These are phyloP conservation scores for Drosophila cardini DNA, from an alignment of 1,140 invertebrate genomes.

Conservation along the genomic window DNA sequence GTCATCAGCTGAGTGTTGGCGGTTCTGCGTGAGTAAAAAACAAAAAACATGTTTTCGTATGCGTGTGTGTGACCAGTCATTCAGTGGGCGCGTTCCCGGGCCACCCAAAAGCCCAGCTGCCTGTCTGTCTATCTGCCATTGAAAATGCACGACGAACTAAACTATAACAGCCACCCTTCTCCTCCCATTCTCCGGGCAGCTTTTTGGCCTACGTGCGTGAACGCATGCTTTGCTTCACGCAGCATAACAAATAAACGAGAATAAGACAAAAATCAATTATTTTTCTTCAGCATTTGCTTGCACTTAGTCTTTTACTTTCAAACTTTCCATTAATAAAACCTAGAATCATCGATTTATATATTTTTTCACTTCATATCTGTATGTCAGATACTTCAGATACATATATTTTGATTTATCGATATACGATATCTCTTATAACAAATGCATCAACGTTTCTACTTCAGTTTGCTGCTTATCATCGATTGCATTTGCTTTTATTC, in stretches of 20 bases:
- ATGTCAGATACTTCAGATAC: neutral
- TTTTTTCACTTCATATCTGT: too few relatives aligned
- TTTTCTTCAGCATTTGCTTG: slow-evolving; percentile 40
- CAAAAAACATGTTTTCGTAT: slow-evolving; percentile 16
- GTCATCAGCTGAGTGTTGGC: slow-evolving; percentile 77
- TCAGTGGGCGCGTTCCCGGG: slow-evolving; percentile 32
- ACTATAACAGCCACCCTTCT: neutral
- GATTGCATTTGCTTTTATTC: slow-evolving; percentile 35
- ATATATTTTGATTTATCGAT: slow-evolving; percentile 8
- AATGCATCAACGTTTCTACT: neutral
- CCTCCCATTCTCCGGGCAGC: neutral
- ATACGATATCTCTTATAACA: neutral
- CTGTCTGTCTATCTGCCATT: slow-evolving; percentile 15
- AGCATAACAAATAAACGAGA: slow-evolving; percentile 47
- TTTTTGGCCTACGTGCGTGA: slow-evolving; percentile 64
- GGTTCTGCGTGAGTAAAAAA: slow-evolving; percentile 33
- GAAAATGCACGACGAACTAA: slow-evolving; percentile 31
- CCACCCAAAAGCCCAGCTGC: slow-evolving; percentile 35
- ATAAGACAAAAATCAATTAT: slow-evolving; percentile 58
- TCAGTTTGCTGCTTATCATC: slow-evolving; percentile 14
- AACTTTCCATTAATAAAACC: too few relatives aligned
- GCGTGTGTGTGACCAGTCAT: slow-evolving; percentile 35
- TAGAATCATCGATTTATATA: too few relatives aligned
- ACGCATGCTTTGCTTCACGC: slow-evolving; percentile 50
- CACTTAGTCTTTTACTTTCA: slow-evolving; percentile 3